Evolutionary conservation across 2,888 invertebrate species (phyloP).

Genomic region (Drosophila mercatorum): DNA sequence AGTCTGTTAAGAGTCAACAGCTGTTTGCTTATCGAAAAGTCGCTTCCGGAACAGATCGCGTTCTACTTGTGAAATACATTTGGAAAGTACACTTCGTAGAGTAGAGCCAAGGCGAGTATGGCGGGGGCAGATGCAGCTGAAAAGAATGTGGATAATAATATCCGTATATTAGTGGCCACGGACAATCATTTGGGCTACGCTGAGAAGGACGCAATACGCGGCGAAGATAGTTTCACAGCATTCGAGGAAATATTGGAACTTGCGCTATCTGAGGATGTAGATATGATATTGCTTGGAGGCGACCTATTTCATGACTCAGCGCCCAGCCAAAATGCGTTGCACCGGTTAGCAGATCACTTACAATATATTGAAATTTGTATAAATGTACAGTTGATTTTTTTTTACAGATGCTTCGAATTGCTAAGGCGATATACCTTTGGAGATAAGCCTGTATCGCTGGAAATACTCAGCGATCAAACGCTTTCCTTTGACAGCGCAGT

Average conservation of each 20-base stretch:
- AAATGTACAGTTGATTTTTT: neutral
- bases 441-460: too few relatives aligned
- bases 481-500: constrained; percentile 90
- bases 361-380: neutral
- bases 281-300: constrained; percentile 96
- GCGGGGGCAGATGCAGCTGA: constrained; percentile 51
- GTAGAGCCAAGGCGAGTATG: constrained; percentile 32
- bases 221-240: constrained; percentile 94
- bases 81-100: neutral
- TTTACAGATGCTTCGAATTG: constrained; percentile 81
- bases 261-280: constrained; percentile 91
- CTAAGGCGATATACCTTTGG: constrained; percentile 85
- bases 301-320: constrained; percentile 98
- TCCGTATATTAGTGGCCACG: constrained; percentile 95
- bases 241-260: constrained; percentile 97
- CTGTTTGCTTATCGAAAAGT: constrained; percentile 27
- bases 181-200: constrained; percentile 97
- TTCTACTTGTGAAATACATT: constrained; percentile 50
- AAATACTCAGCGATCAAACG: constrained; percentile 94
- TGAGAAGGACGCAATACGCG: constrained; percentile 92
- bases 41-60: neutral
- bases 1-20: neutral
- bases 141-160: constrained; percentile 85
- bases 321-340: constrained; percentile 91
- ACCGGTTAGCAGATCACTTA: constrained; percentile 73